Percentiles rank a stretch among this genome's conserved stretches.
These are phyloP conservation scores for Brachyistius frenatus DNA, from an alignment of 2,113 vertebrate species.

Conservation along the genomic window DNA sequence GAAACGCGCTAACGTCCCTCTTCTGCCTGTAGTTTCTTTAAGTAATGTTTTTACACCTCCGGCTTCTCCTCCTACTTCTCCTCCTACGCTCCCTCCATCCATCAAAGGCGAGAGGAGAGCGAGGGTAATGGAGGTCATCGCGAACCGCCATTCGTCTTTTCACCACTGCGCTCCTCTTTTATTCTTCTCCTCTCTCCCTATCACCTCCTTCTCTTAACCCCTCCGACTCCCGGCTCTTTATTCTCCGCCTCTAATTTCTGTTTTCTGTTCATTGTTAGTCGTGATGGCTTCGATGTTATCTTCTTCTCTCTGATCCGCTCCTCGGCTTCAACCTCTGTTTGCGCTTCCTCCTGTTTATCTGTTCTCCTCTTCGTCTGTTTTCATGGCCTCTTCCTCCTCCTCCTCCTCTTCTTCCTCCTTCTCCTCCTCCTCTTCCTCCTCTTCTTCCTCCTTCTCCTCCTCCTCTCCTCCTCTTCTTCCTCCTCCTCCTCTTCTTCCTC, in stretches of 20 bases:
- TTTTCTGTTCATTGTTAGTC: conserved; percentile 11
- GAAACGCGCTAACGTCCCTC: not conserved
- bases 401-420: not conserved
- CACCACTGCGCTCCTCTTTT: conserved; percentile 24
- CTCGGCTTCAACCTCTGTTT: conserved; percentile 20
- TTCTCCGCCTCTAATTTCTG: conserved; percentile 3
- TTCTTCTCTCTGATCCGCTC: not conserved
- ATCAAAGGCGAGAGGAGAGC: conserved; percentile 16
- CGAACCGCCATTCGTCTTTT: conserved; percentile 35
- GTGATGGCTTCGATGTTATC: not conserved
- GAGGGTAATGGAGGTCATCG: conserved; percentile 66
- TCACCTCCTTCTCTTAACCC: conserved; percentile 26
- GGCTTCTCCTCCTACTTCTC: conserved; percentile 3
- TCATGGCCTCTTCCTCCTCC: conserved; percentile 15
- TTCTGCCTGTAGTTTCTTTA: conserved; percentile 1
- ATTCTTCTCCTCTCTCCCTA: conserved; percentile 18
- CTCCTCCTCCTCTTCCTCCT: too few relatives aligned
- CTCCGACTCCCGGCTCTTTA: not conserved
- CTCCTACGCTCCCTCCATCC: conserved; percentile 11
- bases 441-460: not conserved
- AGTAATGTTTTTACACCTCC: conserved; percentile 29
- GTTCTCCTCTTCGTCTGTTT: conserved; percentile 24
- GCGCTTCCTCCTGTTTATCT: not conserved
- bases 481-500: too few relatives aligned
- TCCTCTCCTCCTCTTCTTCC: too few relatives aligned